Conservation (phyloP, 1,140 invertebrate species). For the Drosophila willistoni region DNA sequence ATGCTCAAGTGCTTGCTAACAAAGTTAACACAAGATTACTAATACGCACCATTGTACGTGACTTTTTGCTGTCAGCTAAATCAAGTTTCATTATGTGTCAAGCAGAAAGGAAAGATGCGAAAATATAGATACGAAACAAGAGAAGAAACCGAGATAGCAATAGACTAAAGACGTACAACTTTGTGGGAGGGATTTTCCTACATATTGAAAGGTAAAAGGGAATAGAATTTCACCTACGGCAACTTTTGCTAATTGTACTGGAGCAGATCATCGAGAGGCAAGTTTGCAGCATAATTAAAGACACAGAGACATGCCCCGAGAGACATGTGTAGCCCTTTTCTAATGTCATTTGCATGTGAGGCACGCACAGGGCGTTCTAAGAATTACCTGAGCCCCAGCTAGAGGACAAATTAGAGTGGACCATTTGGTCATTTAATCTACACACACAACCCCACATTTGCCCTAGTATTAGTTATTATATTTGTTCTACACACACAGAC, state of each 20-base stretch:
- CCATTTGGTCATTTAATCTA: conserved; percentile 19
- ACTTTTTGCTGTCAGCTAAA: conserved; percentile 80
- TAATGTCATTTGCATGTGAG: conserved; percentile 42
- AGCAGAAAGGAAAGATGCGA: conserved; percentile 24
- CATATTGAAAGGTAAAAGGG: too few relatives aligned
- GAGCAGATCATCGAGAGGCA: conserved; percentile 50
- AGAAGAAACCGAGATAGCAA: neutral
- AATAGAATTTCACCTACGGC: conserved; percentile 57
- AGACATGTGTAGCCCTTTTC: neutral
- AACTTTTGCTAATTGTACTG: conserved; percentile 71
- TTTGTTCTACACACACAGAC: neutral
- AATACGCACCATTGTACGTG: conserved; percentile 80
- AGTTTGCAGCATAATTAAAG: conserved; percentile 77
- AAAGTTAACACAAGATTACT: conserved; percentile 79
- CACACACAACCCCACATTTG: neutral
- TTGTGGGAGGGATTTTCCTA: conserved; percentile 23
- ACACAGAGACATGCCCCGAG: conserved; percentile 60
- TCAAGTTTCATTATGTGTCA: conserved; percentile 79
- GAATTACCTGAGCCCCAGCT: conserved; percentile 3
- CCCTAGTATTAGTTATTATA: neutral
- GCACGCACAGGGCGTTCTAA: conserved; percentile 6
- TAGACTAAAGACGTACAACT: conserved; percentile 20
- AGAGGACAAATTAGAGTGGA: conserved; percentile 9
- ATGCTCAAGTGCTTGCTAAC: conserved; percentile 74
- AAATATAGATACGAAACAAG: conserved; percentile 27